Conservation (phyloP, 2,888 invertebrate genomes). For the Isoperla grammatica region DNA sequence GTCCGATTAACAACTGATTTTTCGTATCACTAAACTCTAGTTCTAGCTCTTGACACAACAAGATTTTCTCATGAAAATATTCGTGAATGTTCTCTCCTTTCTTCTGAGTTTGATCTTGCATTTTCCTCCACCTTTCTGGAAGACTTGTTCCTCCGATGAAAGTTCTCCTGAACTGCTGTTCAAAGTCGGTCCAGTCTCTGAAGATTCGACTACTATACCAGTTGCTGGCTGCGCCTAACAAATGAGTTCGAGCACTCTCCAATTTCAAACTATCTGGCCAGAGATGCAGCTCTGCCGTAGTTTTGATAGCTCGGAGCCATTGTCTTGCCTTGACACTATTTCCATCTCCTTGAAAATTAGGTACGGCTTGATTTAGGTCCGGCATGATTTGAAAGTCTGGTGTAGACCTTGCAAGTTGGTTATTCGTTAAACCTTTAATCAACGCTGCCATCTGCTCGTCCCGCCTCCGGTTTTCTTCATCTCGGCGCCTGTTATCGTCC, state of each 20-base stretch:
- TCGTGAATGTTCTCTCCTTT: not conserved
- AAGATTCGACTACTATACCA: not conserved
- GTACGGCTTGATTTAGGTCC: no score
- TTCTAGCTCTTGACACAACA: not conserved
- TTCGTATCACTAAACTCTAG: not conserved
- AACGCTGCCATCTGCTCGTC: no score
- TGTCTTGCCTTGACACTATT: not conserved
- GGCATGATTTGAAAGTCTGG: no score
- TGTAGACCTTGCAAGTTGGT: no score
- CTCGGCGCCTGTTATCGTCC: no score
- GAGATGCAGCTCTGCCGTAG: not conserved
- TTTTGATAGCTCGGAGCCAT: not conserved
- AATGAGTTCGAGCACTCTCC: not conserved
- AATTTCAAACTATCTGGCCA: slow-evolving; percentile 3
- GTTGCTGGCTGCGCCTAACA: not conserved
- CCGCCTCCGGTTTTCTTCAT: no score
- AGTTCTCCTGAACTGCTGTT: not conserved
- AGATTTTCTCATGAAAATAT: not conserved
- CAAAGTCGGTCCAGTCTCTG: not conserved
- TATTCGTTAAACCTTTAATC: no score
- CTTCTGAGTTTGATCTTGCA: not conserved
- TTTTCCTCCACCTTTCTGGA: not conserved
- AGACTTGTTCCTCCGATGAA: not conserved
- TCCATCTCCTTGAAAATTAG: not conserved
- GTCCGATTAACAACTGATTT: not conserved